Percentiles rank a stretch among this genome's conserved stretches.
These are phyloP conservation scores for Diplogasteroides magnus DNA, from an alignment of 1,140 invertebrate species.

Conservation along the genomic window DNA sequence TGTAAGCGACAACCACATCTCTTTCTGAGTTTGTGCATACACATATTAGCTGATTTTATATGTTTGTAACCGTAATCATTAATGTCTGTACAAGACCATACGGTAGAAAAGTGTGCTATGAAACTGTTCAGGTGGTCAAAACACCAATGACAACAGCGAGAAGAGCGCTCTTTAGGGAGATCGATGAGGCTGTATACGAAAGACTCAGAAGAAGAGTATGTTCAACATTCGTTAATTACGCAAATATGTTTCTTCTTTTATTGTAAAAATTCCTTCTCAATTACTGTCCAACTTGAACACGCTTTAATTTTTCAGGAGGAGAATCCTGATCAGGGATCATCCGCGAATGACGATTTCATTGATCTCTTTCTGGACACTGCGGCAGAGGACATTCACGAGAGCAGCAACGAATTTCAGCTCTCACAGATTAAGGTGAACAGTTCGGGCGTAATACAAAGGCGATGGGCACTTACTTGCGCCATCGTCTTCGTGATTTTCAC, in stretches of 20 bases:
- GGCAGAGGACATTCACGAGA: neutral
- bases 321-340: neutral
- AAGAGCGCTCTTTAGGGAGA: neutral
- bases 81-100: no score
- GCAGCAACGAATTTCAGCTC: neutral
- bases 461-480: no score
- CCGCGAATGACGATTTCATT: slow-evolving; percentile 1
- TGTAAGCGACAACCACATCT: no score
- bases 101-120: neutral
- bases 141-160: no score
- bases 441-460: neutral
- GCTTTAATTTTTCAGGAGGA: neutral
- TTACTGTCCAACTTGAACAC: neutral
- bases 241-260: neutral
- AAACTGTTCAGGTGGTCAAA: neutral
- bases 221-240: neutral
- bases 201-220: neutral
- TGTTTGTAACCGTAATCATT: no score
- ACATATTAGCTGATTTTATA: no score
- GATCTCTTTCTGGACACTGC: slow-evolving; percentile 12
- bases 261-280: neutral
- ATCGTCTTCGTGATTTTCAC: no score
- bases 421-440: neutral
- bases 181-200: neutral
- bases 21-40: no score